Evolutionary conservation across 2,888 invertebrate genomes (phyloP), one percentile per base, ranked within the genome.

Genomic region (Trissoscelio sp.): DNA sequence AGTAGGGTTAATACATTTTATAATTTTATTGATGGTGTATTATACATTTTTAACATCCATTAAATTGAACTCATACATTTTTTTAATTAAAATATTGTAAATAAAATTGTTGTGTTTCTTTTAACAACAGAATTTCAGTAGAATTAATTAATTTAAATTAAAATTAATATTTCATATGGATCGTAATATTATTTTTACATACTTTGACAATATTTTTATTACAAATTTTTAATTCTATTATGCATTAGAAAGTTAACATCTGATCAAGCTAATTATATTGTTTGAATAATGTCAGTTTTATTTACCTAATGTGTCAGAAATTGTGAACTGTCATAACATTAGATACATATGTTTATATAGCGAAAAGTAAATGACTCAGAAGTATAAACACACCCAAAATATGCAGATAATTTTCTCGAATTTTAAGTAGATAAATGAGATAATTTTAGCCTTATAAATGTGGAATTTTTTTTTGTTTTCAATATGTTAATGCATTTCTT

Each of bases 291-390:
- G 72, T 51, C 48, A 72, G 16, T 60, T 44, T 28, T 60, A 72
- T 58, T 60, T 72, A 55, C 20, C 11, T 34, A 72, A 39, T 20
- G 51, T 51, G 60, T 60, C 28, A 51, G 31, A 51, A 60, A 60
- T 18, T 12, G 16, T 28, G 20, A 60, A 51, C 60, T 51, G 72
- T 60, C 72, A 70, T 58, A 70, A 70, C 37, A 70, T 48, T 46
- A 34, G 37, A 72, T 48, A 72, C 48, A 72, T 34, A n/a, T 60
- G 72, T 72, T 37, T 60, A 39, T 57, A 57, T 46, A 48, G 1
- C 12, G 18, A 39, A 39, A 66, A 51, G 55, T 44, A 24, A 39
- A 44, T 44, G 57, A 31, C 42, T 24, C 12, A 18, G 31, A 39
- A 39, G 1, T 42, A 18, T 28, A 51, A 37, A 53, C 37, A 39